Conservation (phyloP, 1,140 invertebrate species). For the Palaemon carinicauda region DNA sequence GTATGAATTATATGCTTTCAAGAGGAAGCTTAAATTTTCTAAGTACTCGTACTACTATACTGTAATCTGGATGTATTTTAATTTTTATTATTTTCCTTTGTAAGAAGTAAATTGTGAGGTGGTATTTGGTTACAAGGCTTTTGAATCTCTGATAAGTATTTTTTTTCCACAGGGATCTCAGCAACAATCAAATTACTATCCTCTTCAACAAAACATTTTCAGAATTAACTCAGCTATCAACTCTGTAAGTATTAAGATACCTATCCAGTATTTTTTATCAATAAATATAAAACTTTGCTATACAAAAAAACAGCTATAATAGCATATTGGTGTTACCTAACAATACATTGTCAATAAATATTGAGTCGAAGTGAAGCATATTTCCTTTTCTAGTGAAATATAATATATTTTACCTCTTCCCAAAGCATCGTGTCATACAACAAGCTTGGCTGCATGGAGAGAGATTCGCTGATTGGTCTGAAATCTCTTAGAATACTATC, state of each 20-base stretch:
- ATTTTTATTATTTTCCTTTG: neutral
- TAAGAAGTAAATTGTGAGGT: neutral
- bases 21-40: too few relatives aligned
- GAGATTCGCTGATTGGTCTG: slow-evolving; percentile 58
- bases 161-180: slow-evolving; percentile 83
- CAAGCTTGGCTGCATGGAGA: slow-evolving; percentile 82
- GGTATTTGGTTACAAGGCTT: too few relatives aligned
- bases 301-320: too few relatives aligned
- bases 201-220: slow-evolving; percentile 91
- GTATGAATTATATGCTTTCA: too few relatives aligned
- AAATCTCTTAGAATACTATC: slow-evolving; percentile 60
- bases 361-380: too few relatives aligned
- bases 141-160: slow-evolving; percentile 26
- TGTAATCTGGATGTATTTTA: too few relatives aligned
- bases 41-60: too few relatives aligned
- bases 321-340: too few relatives aligned
- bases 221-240: slow-evolving; percentile 88
- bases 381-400: neutral
- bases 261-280: too few relatives aligned
- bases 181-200: slow-evolving; percentile 93
- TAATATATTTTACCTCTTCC: neutral
- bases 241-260: slow-evolving; percentile 69
- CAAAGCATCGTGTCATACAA: slow-evolving; percentile 93
- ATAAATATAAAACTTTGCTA: neutral
- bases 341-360: too few relatives aligned